A percentile compares a stretch with the other conserved stretches of the same genome.
Conservation (phyloP, 2,113 vertebrate genomes). For the Acanthisitta chloris region DNA sequence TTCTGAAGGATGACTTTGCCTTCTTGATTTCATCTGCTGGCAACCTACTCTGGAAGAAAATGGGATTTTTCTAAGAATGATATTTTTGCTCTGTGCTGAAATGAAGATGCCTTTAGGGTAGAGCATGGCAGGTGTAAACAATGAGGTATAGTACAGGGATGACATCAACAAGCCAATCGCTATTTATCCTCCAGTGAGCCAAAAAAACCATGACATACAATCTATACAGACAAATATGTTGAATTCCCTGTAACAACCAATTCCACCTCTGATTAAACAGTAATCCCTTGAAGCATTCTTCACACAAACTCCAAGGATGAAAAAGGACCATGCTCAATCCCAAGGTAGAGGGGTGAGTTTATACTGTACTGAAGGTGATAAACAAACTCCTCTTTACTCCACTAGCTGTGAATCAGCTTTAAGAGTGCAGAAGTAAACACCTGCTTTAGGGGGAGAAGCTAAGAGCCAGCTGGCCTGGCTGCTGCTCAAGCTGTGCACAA, state of each 20-base stretch:
- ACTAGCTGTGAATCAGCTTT: neutral
- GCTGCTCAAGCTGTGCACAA: constrained; percentile 1
- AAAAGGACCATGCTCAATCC: neutral
- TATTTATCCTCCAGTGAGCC: neutral
- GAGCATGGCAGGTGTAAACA: neutral
- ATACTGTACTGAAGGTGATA: neutral
- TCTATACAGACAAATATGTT: fast-evolving
- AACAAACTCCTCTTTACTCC: neutral
- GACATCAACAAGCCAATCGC: neutral
- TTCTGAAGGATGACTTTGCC: neutral
- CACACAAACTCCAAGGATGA: neutral
- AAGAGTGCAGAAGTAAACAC: neutral
- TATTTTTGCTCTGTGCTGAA: neutral
- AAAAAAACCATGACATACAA: neutral
- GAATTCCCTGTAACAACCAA: neutral
- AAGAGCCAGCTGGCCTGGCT: constrained; percentile 21
- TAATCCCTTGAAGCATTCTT: neutral
- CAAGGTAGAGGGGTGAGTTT: neutral
- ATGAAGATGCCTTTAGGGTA: neutral
- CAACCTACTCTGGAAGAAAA: neutral
- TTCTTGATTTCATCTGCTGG: neutral
- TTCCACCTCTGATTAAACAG: neutral
- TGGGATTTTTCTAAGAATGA: neutral
- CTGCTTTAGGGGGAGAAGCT: neutral
- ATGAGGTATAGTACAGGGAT: neutral